These are phyloP conservation scores for Delphinus delphis DNA, from an alignment of 2,113 vertebrate species.

Conservation along the genomic window DNA sequence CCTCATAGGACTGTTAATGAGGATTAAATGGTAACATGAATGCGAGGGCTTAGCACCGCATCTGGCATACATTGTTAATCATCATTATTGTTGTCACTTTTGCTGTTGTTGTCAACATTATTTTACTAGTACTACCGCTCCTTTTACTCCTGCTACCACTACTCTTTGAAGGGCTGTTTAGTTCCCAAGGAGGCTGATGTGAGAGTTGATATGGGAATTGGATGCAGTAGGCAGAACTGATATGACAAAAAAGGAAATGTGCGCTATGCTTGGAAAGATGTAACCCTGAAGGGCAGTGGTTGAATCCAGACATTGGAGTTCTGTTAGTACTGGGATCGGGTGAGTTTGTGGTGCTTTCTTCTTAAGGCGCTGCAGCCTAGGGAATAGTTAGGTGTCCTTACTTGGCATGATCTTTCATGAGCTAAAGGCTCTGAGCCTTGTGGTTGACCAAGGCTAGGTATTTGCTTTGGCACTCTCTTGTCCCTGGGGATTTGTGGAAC, in stretches of 20 bases:
- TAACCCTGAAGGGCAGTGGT: background rate
- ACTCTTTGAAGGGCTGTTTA: slow-evolving; percentile 18
- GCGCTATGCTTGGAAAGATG: background rate
- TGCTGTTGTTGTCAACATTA: background rate
- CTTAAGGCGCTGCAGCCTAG: background rate
- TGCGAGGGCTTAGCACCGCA: background rate
- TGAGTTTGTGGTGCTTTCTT: background rate
- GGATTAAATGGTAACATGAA: background rate
- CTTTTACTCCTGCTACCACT: background rate
- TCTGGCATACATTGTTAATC: background rate
- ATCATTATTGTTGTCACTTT: background rate
- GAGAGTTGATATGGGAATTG: slow-evolving; percentile 20
- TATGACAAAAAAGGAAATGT: background rate
- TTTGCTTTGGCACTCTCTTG: background rate
- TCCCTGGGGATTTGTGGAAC: background rate
- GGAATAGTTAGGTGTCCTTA: background rate
- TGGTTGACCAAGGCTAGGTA: background rate
- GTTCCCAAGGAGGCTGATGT: background rate
- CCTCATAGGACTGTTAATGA: background rate
- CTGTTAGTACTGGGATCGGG: background rate
- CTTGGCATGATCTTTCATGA: background rate
- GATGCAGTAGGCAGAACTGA: background rate
- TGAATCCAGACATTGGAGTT: background rate
- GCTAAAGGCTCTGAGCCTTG: background rate
- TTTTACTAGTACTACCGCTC: background rate